Evolutionary conservation across 2,797 vertebrate species (phyloP), one percentile per base, ranked within the genome.

Genomic region (Anomalospiza imberbis): DNA sequence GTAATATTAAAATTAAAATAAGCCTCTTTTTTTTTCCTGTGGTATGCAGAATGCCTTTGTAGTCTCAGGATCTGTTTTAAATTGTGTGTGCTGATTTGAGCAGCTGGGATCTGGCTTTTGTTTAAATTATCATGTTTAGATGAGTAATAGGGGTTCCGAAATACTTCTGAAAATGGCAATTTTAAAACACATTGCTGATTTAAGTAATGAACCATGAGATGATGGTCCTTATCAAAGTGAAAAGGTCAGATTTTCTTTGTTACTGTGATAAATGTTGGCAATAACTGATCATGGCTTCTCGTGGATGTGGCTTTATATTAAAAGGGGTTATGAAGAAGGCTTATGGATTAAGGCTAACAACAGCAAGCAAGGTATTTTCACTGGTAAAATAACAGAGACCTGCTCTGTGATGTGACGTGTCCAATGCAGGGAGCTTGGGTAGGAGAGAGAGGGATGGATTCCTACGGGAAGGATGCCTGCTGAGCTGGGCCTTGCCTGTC

Each of bases 371-470:
- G 44, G 12, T 0, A 1, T 17, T 65, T 78, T n/a, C 54, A 5
- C 7, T 60, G 72, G n/a, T 34, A 5, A 36, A 71, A 34, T 1
- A 28, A 18, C 32, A 44, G 51, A 32, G n/a, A 40, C 6, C 51
- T 83, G 24, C 10, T 54, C 3, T 28, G 2, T 6, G 44, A 15
- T 40, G 31, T 80, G 32, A 67, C 25, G 8, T 48, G 21, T 9
- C 3, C 19, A 10, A 1, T 24, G 3, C 3, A 24, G 25, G 17
- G 7, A 42, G 8, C 7, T 13, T 34, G 28, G 1, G 4, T 4
- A 18, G 32, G 17, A 13, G 62, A 13, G 2, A 17, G 44, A 13
- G 25, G 13, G 11, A 28, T 9, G 31, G 25, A 19, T 66, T 54
- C 5, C 63, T 61, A 0, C 17, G 62, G 61, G n/a, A 24, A 15